phyloP scores from a whole-genome alignment of 92 coral and sea anemone species.

The Pocillopora grandis region DNA sequence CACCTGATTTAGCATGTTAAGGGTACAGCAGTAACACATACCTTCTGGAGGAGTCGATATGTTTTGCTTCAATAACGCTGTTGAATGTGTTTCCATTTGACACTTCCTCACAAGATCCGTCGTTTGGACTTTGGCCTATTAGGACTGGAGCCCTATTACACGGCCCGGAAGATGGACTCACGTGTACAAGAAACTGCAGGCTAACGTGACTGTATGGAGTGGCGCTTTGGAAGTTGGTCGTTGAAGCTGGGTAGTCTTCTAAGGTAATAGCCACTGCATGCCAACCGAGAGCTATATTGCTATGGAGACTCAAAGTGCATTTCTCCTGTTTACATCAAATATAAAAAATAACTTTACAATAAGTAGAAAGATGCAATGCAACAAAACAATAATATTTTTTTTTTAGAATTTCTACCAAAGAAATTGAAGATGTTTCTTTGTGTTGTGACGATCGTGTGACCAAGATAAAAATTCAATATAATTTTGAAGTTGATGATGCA shows the following conservation, averaged over 20 bases:
- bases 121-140: slow-evolving; percentile 30
- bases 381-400: neutral
- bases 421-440: no score
- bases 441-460: no score
- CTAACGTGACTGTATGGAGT: slow-evolving; percentile 49
- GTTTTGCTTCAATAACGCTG: slow-evolving; percentile 32
- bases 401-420: neutral
- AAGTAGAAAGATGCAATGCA: neutral
- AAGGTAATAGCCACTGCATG: slow-evolving; percentile 50
- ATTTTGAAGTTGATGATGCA: no score
- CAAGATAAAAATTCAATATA: no score
- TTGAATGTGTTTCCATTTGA: neutral
- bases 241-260: slow-evolving; percentile 46
- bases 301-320: slow-evolving; percentile 10
- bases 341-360: neutral
- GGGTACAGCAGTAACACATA: neutral
- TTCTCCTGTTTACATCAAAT: slow-evolving; percentile 5
- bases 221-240: slow-evolving; percentile 32
- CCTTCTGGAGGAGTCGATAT: slow-evolving; percentile 50
- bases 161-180: slow-evolving; percentile 13
- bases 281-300: slow-evolving; percentile 43
- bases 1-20: neutral
- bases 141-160: slow-evolving; percentile 43
- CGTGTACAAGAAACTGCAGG: slow-evolving; percentile 48
- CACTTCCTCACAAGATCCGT: slow-evolving; percentile 21